Conservation (phyloP, 2,888 invertebrate genomes). For the Gymnosoma rotundatum region DNA sequence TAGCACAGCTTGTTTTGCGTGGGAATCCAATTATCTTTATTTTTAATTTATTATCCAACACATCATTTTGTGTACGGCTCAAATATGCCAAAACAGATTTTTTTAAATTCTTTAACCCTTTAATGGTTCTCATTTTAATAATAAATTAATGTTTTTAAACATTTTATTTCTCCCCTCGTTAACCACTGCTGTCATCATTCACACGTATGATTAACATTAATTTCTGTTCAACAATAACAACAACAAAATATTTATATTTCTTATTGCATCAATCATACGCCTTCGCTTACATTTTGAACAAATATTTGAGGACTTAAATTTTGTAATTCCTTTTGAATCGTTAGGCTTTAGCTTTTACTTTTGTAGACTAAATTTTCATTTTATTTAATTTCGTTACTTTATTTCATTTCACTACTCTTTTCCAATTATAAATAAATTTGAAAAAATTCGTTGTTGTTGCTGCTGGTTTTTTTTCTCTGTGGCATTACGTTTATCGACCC, state of each 20-base stretch:
- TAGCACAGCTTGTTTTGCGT: too few relatives aligned
- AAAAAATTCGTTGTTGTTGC: neutral
- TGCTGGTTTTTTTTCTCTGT: slow-evolving; percentile 15
- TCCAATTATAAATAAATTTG: slow-evolving; percentile 19
- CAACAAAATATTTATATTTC: too few relatives aligned
- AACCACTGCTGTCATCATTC: neutral
- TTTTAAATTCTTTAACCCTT: neutral
- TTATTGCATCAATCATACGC: slow-evolving; percentile 58
- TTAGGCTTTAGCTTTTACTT: neutral
- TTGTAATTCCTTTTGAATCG: neutral
- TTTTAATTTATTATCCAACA: too few relatives aligned
- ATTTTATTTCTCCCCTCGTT: neutral
- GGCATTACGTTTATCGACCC: slow-evolving; percentile 69
- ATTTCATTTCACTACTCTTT: slow-evolving; percentile 31
- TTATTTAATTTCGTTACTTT: slow-evolving; percentile 20
- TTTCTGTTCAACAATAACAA: neutral
- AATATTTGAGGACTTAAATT: slow-evolving; percentile 4
- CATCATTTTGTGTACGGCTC: too few relatives aligned
- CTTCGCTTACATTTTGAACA: neutral
- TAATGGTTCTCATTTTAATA: neutral
- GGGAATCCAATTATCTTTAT: too few relatives aligned
- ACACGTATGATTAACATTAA: slow-evolving; percentile 62
- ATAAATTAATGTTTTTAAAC: too few relatives aligned
- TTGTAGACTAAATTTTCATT: slow-evolving; percentile 27
- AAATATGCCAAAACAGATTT: too few relatives aligned